Percentiles rank a stretch among this genome's conserved stretches.
These are phyloP conservation scores for Melanerpes aurifrons DNA, from an alignment of 2,113 vertebrate genomes.

Conservation along the genomic window DNA sequence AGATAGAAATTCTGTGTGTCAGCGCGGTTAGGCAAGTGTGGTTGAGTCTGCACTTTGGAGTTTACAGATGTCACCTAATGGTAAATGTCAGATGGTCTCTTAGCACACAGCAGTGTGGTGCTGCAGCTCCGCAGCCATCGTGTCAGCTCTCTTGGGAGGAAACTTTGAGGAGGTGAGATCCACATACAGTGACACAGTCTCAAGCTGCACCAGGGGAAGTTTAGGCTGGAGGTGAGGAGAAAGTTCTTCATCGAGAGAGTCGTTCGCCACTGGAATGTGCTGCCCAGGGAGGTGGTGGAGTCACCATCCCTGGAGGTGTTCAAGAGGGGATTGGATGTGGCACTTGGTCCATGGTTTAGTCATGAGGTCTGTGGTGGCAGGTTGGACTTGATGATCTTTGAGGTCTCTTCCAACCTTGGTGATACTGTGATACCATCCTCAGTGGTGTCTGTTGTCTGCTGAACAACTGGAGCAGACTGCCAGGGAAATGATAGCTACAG, in stretches of 20 bases:
- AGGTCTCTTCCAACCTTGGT: too few relatives aligned
- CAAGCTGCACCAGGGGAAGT: too few relatives aligned
- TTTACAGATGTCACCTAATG: not conserved
- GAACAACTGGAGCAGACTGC: conserved; percentile 29
- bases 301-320: too few relatives aligned
- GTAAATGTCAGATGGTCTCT: not conserved
- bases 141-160: not conserved
- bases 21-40: not conserved
- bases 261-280: too few relatives aligned
- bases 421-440: not conserved
- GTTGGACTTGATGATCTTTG: too few relatives aligned
- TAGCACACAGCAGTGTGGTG: not conserved
- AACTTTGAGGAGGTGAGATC: conserved; percentile 21
- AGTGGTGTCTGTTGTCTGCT: not conserved
- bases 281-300: too few relatives aligned
- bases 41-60: not conserved
- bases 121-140: not conserved
- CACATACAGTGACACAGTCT: not conserved
- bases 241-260: too few relatives aligned
- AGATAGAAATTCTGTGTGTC: not conserved
- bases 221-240: too few relatives aligned
- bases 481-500: not conserved
- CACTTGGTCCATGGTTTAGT: too few relatives aligned
- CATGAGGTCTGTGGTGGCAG: too few relatives aligned
- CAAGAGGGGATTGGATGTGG: too few relatives aligned